A percentile compares a stretch with the other conserved stretches of the same genome.
These are phyloP conservation scores for Theocolax elegans DNA, from an alignment of 1,140 invertebrate genomes.

Conservation along the genomic window DNA sequence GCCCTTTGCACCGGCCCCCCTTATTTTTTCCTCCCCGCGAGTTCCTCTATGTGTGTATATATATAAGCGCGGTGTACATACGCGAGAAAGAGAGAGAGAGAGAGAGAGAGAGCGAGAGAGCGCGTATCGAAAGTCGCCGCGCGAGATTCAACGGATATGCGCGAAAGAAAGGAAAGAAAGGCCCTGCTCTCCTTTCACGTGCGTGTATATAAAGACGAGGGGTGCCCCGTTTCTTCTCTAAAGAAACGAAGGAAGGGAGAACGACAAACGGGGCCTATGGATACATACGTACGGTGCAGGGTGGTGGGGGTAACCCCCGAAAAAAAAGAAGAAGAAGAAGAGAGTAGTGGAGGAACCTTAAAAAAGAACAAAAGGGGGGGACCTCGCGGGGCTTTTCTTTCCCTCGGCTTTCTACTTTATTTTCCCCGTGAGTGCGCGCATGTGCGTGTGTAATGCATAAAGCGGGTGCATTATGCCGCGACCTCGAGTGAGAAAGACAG, in stretches of 20 bases:
- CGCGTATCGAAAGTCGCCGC: slow-evolving; percentile 48
- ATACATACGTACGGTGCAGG: neutral
- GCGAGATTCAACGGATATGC: slow-evolving; percentile 39
- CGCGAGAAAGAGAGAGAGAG: no score
- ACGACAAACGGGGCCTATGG: neutral
- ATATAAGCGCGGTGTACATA: no score
- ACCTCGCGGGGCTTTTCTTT: slow-evolving; percentile 28
- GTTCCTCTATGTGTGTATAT: no score
- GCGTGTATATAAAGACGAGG: slow-evolving; percentile 21
- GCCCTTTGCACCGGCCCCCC: neutral
- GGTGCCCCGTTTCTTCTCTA: slow-evolving; percentile 5
- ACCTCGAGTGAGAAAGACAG: neutral
- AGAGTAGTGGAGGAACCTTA: slow-evolving; percentile 1
- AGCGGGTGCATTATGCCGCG: neutral
- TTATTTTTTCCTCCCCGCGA: slow-evolving; percentile 26
- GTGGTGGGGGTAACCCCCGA: neutral
- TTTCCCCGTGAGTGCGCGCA: slow-evolving; percentile 6
- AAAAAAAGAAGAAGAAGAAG: slow-evolving; percentile 17
- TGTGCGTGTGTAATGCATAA: neutral
- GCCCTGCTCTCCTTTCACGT: slow-evolving; percentile 37
- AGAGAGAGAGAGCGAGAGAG: slow-evolving; percentile 6
- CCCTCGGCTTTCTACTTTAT: slow-evolving; percentile 22
- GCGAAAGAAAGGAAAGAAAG: slow-evolving; percentile 41
- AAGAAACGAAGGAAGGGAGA: slow-evolving; percentile 35
- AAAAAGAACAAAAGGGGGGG: slow-evolving; percentile 27